Base-by-base conservation (phyloP, 2,113 vertebrate genomes). In the Clinocottus analis region DNA sequence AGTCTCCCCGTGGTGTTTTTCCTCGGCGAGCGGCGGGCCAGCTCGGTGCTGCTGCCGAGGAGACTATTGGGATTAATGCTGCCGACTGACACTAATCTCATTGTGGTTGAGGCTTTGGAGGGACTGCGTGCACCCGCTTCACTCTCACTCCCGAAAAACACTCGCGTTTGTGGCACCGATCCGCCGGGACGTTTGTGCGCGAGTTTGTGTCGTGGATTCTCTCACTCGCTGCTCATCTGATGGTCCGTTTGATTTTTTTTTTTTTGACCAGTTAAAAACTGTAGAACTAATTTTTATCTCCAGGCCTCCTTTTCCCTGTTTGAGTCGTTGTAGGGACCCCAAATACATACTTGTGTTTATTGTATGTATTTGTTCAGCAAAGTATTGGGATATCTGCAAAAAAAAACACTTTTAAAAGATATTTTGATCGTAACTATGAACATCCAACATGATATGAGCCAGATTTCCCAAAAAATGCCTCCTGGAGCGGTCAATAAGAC, bases 31-130 rank as follows among this genome's bases (percentile, higher is more conserved):
- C 84, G 69, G 89, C 90, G 87, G 90, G 88, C 89, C 89, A 83
- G 87, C 75, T 67, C 72, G 83, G 51, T 82, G 89, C 84, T 45
- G 68, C 86, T 85, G 90, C 87, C 53, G 74, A n/a, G 82, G 83
- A 90, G 87, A 88, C 90, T 88, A 77, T 73, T 83, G 88, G 92
- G 93, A 94, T 94, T 94, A 94, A 90, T 84, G 85, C 85, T 84
- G 89, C 72, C 90, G 90, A 90, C 83, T 93, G 92, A 93, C 91
- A 79, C 91, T 94, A 94, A 94, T 94, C 93, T 93, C 90, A 94
- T 91, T 93, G 92, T 92, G 89, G 88, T 89, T 75, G 84, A 89
- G 80, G 93, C 91, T 93, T 94, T 93, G 87, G 91, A 89, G 79
- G 89, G 90, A 86, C 90, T 64, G 70, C 83, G 85, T 81, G 75